Base-by-base conservation (phyloP, 1,140 invertebrate species). In the Augochlora pura region DNA sequence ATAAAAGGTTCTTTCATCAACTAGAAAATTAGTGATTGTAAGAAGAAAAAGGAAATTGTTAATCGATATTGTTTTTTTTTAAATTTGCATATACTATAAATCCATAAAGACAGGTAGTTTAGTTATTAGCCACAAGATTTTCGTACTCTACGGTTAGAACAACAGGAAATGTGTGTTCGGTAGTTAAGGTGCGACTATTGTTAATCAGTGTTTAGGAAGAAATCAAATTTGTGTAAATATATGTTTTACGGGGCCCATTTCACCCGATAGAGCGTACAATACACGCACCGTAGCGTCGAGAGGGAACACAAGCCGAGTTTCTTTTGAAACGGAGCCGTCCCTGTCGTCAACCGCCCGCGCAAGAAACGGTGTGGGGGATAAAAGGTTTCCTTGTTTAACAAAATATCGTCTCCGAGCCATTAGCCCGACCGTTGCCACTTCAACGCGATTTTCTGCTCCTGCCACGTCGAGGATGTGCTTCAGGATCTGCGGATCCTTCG, bases 321-420 rank as follows among this genome's bases (percentile, higher is more conserved):
- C 77, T 74, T 73, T 66, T 60, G 52, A 79, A 73, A 72, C 32
- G 54, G 27, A 49, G 81, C 57, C 85, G 87, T 84, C 86, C 86
- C 88, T 89, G 88, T 79, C 64, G 66, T 74, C 74, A 75, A 86
- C 62, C 77, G 72, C 81, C 78, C 65, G 73, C 46, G 60, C 25
- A 74, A 67, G 75, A 71, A 72, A 70, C 75, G 74, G 77, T 88
- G 72, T 65, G 72, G 81, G 87, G 87, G 91, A 91, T 93, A 93
- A 93, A 93, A 93, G 92, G 91, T 93, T 93, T 93, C 86, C 89
- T 85, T 92, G 92, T 93, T 92, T 92, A 92, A 91, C 91, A 92
- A 92, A 92, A 93, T 92, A 91, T 88, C 91, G 87, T 81, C 86
- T 80, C 86, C 89, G 85, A 91, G 84, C 92, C 92, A 93, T 93